These are phyloP conservation scores for Neoascia interrupta DNA, from an alignment of 2,888 invertebrate species.

Conservation along the genomic window DNA sequence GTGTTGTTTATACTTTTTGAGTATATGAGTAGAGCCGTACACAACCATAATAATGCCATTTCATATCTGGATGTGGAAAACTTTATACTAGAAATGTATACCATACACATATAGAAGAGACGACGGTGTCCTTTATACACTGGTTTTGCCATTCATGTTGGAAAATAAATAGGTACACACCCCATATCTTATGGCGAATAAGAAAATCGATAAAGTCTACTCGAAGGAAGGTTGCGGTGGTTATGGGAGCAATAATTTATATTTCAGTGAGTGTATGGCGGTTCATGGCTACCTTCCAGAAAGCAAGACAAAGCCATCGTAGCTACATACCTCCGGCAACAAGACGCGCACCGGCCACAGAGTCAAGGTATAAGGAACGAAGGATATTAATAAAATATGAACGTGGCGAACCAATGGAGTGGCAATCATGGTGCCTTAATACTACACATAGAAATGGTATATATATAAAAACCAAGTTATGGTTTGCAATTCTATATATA, in stretches of 20 bases:
- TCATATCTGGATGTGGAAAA: slow-evolving; percentile 33
- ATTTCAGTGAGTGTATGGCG: not conserved
- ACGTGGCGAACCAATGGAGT: slow-evolving; percentile 33
- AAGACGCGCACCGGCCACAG: not conserved
- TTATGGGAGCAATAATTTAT: slow-evolving; percentile 27
- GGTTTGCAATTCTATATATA: slow-evolving; percentile 18
- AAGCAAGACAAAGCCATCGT: not conserved
- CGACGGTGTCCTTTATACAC: too few relatives aligned
- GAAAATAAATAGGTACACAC: slow-evolving; percentile 25
- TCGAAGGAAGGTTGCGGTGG: not conserved
- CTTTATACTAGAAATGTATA: slow-evolving; percentile 21
- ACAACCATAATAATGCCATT: not conserved
- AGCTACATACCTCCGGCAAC: not conserved
- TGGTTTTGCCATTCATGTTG: not conserved
- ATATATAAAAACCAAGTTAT: slow-evolving; percentile 27
- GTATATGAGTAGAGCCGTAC: too few relatives aligned
- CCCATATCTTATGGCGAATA: slow-evolving; percentile 1
- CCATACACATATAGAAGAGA: too few relatives aligned
- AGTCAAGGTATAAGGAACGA: slow-evolving; percentile 1
- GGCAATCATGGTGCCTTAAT: not conserved
- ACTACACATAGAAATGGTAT: not conserved
- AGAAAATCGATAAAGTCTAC: slow-evolving; percentile 28
- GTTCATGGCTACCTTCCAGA: not conserved
- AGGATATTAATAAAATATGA: slow-evolving; percentile 48
- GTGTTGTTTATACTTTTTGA: too few relatives aligned